Percentiles rank a stretch among this genome's conserved stretches.
Evolutionary conservation across 2,797 vertebrate genomes (phyloP).

Genomic region (Squalus acanthias): DNA sequence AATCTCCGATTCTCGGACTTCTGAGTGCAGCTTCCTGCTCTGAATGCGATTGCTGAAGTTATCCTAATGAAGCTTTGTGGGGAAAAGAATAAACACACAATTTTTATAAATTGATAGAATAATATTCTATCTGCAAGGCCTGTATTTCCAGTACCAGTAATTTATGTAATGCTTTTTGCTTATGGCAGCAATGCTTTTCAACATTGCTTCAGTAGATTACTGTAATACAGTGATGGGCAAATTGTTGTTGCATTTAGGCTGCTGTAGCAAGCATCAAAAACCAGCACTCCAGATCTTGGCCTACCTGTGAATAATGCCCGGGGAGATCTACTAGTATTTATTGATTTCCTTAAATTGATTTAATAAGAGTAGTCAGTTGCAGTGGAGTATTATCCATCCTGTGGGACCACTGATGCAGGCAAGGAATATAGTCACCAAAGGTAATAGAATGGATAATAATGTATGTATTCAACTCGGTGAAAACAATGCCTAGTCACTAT

Average conservation of each 20-base stretch:
- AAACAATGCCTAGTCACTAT: not conserved
- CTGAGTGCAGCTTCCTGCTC: not conserved
- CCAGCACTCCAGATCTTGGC: not conserved
- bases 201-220: not conserved
- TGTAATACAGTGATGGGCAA: not conserved
- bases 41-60: not conserved
- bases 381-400: not conserved
- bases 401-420: too few relatives aligned
- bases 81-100: not conserved
- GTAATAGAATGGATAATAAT: not conserved
- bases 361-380: not conserved
- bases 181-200: not conserved
- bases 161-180: not conserved
- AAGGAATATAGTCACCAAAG: not conserved
- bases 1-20: not conserved
- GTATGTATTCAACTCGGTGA: not conserved
- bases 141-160: not conserved
- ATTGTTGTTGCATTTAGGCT: not conserved
- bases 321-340: not conserved
- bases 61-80: not conserved
- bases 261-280: not conserved
- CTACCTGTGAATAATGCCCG: not conserved
- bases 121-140: not conserved
- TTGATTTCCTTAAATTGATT: constrained; percentile 29
- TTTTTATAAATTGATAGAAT: not conserved